Evolutionary conservation across 2,888 invertebrate genomes (phyloP).

Genomic region (Leuctra nigra): DNA sequence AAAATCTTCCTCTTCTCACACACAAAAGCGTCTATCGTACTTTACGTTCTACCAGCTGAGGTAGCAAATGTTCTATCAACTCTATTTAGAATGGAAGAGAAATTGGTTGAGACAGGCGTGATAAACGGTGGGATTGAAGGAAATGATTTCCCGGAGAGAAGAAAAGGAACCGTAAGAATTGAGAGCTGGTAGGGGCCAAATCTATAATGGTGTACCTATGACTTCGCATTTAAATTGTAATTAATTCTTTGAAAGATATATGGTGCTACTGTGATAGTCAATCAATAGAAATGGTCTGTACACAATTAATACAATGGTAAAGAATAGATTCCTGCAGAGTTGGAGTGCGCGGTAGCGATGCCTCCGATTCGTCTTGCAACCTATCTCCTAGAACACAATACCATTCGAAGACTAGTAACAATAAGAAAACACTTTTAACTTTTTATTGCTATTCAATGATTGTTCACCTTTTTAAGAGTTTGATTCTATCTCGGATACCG

Average conservation of each 20-base stretch:
- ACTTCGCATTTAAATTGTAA: conserved; percentile 31
- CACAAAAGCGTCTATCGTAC: too few species aligned
- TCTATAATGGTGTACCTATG: conserved; percentile 29
- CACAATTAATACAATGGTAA: conserved; percentile 16
- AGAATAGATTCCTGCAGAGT: conserved; percentile 5
- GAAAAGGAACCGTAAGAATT: conserved; percentile 11
- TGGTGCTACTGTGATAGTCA: conserved; percentile 17
- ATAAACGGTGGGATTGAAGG: conserved; percentile 14
- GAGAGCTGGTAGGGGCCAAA: conserved; percentile 14
- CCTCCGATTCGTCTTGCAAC: background rate
- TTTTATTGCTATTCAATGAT: conserved; percentile 15
- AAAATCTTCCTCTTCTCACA: too few species aligned
- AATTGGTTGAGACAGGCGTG: conserved; percentile 16
- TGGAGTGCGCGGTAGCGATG: background rate
- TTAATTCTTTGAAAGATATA: conserved; percentile 25
- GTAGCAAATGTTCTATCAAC: conserved; percentile 11
- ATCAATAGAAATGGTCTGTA: conserved; percentile 17
- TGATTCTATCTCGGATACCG: conserved; percentile 8
- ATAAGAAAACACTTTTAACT: conserved; percentile 1
- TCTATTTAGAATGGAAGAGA: conserved; percentile 13
- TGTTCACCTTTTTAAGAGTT: conserved; percentile 11
- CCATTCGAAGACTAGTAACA: background rate
- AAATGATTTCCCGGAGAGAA: conserved; percentile 13
- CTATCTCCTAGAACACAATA: background rate
- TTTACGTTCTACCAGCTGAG: too few species aligned